phyloP scores from a whole-genome alignment of 1,140 invertebrate species.

The Achatina immaculata region DNA sequence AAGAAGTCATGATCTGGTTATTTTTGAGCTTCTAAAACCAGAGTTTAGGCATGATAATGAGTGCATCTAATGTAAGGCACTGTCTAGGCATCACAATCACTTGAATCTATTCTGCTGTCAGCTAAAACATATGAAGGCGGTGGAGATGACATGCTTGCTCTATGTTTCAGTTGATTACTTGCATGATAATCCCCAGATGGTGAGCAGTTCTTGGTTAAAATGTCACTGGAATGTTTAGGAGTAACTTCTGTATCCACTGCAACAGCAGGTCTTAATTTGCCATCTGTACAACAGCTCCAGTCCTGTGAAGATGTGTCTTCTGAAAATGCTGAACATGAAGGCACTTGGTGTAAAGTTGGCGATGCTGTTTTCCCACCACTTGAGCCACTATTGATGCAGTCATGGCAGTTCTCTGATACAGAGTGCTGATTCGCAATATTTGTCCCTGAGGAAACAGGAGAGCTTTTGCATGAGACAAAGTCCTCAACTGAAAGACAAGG shows the following conservation, averaged over 20 bases:
- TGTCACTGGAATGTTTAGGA: neutral
- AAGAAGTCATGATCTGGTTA: too few relatives aligned
- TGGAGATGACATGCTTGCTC: neutral
- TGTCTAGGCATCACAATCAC: neutral
- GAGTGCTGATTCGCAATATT: neutral
- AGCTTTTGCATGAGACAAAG: neutral
- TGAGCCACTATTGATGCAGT: neutral
- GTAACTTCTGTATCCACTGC: neutral
- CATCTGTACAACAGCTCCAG: neutral
- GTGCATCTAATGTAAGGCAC: neutral
- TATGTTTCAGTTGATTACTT: constrained; percentile 1
- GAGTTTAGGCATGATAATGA: too few relatives aligned
- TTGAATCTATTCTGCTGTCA: neutral
- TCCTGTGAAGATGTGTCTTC: neutral
- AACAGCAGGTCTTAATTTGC: neutral
- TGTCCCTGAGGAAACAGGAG: neutral
- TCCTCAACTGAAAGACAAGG: constrained; percentile 12
- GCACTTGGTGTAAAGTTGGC: neutral
- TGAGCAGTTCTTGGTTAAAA: neutral
- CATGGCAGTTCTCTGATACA: too few relatives aligned
- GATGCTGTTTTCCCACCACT: neutral
- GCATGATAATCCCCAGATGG: neutral
- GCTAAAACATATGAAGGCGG: neutral
- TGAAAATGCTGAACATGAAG: neutral
- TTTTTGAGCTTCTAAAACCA: too few relatives aligned